Conservation (phyloP, 1,140 invertebrate species). For the Sycobia sp. region DNA sequence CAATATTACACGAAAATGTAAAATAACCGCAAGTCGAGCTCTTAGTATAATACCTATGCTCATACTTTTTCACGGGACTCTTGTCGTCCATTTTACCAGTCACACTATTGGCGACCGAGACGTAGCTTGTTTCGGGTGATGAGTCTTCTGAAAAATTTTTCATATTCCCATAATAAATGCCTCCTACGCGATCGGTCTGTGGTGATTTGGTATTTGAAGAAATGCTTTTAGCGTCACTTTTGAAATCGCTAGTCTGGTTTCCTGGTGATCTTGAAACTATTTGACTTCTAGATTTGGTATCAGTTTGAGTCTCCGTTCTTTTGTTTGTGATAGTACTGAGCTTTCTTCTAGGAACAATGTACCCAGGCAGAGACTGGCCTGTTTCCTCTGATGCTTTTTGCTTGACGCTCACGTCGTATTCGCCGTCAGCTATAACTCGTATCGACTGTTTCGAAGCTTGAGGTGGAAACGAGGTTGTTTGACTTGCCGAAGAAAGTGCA, state of each 20-base stretch:
- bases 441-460: slow-evolving; percentile 3
- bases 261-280: slow-evolving; percentile 67
- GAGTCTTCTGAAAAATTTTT: slow-evolving; percentile 22
- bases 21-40: slow-evolving; percentile 85
- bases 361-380: slow-evolving; percentile 68
- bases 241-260: background rate
- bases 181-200: slow-evolving; percentile 35
- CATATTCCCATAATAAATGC: slow-evolving; percentile 8
- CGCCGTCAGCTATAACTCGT: slow-evolving; percentile 24
- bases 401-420: slow-evolving; percentile 50
- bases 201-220: slow-evolving; percentile 47
- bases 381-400: slow-evolving; percentile 48
- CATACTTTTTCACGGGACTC: slow-evolving; percentile 61
- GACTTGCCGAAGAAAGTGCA: background rate
- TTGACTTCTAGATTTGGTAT: slow-evolving; percentile 69
- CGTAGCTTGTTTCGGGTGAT: slow-evolving; percentile 49
- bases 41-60: slow-evolving; percentile 77
- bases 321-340: slow-evolving; percentile 67
- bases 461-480: background rate
- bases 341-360: slow-evolving; percentile 69
- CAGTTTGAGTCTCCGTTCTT: slow-evolving; percentile 64
- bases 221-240: slow-evolving; percentile 38
- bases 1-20: slow-evolving; percentile 80
- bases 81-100: slow-evolving; percentile 70
- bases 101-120: slow-evolving; percentile 77